Conservation (phyloP, 2,888 invertebrate genomes). For the Antheraea yamamai region DNA sequence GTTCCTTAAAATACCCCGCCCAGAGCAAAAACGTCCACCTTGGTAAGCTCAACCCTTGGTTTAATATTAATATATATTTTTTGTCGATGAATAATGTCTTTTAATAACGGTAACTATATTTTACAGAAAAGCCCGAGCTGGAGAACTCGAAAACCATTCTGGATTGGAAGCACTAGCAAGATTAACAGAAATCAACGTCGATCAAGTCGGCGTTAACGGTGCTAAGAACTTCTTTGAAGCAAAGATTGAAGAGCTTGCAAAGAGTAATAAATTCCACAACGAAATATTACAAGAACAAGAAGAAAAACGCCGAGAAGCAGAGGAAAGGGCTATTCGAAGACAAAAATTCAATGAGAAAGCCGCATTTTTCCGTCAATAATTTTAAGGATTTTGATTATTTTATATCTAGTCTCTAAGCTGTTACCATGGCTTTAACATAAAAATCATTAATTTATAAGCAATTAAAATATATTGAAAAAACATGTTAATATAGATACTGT, state of each 20-base stretch:
- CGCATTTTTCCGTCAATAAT: conserved; percentile 85
- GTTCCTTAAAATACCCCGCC: no score
- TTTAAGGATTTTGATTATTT: conserved; percentile 44
- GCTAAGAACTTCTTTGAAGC: conserved; percentile 98
- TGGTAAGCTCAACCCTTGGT: no score
- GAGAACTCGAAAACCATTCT: conserved; percentile 93
- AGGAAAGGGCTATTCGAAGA: conserved; percentile 90
- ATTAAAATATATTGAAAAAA: not conserved
- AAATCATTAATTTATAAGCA: conserved; percentile 10
- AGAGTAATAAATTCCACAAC: conserved; percentile 93
- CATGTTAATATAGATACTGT: conserved; percentile 1
- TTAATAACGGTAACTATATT: conserved; percentile 9
- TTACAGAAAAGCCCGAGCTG: conserved; percentile 92
- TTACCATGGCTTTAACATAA: conserved; percentile 66
- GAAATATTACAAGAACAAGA: conserved; percentile 97
- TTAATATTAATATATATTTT: not conserved
- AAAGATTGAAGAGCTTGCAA: conserved; percentile 93
- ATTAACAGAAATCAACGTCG: conserved; percentile 95
- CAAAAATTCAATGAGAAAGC: conserved; percentile 95
- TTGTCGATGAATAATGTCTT: conserved; percentile 10
- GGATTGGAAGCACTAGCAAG: conserved; percentile 93
- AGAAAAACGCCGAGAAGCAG: conserved; percentile 90
- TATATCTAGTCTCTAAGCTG: conserved; percentile 75
- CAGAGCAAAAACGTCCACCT: no score
- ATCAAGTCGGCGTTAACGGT: conserved; percentile 96